Conservation (phyloP, 2,113 vertebrate species). For the Poecile atricapillus region DNA sequence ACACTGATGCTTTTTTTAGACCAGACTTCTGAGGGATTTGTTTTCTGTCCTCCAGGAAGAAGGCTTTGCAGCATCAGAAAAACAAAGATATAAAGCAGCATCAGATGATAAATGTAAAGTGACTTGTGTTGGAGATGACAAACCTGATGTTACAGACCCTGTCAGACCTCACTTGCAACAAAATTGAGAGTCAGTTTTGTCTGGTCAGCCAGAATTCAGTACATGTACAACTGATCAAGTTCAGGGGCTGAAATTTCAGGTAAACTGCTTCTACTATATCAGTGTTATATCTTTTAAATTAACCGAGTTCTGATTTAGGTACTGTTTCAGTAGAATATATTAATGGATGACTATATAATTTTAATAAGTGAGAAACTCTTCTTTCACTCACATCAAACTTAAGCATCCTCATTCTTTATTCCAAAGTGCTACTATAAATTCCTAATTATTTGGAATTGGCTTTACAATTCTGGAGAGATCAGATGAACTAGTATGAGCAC, state of each 20-base stretch:
- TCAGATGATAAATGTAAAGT: not conserved
- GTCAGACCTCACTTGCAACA: not conserved
- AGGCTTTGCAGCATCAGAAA: slow-evolving; percentile 3
- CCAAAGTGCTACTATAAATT: not conserved
- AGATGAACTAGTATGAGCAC: not conserved
- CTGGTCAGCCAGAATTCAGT: not conserved
- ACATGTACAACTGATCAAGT: not conserved
- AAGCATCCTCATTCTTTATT: not conserved
- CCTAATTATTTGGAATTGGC: not conserved
- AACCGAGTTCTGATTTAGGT: not conserved
- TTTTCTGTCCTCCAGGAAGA: slow-evolving; percentile 48
- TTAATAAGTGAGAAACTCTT: not conserved
- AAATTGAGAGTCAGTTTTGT: not conserved
- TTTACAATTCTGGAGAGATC: not conserved
- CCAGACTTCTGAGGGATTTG: not conserved
- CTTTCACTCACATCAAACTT: not conserved
- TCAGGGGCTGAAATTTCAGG: not conserved
- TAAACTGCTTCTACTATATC: not conserved
- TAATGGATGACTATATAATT: not conserved
- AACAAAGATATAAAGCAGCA: not conserved
- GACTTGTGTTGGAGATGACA: not conserved
- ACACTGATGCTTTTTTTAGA: not conserved
- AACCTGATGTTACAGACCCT: not conserved
- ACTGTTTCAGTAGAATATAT: not conserved
- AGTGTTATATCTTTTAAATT: not conserved